These are phyloP conservation scores for Natator depressus DNA, from an alignment of 2,113 vertebrate species.

Conservation along the genomic window DNA sequence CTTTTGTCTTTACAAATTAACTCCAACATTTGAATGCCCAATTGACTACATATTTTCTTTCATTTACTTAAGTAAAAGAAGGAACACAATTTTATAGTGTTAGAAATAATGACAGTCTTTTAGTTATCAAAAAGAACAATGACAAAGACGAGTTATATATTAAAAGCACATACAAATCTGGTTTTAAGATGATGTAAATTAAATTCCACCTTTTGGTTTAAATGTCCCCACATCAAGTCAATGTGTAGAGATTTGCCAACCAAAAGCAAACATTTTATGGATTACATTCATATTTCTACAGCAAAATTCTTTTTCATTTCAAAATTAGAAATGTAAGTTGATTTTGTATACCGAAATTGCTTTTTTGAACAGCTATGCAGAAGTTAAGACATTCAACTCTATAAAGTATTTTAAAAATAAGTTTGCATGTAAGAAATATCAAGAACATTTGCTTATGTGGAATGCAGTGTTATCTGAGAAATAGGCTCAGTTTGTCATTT, in stretches of 20 bases:
- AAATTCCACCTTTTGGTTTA: not conserved
- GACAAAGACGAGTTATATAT: not conserved
- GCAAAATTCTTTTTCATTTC: not conserved
- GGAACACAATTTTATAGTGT: not conserved
- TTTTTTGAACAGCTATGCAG: not conserved
- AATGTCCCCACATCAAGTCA: not conserved
- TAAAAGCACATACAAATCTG: not conserved
- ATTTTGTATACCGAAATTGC: not conserved
- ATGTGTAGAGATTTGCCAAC: not conserved
- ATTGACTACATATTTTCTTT: not conserved
- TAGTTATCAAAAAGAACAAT: not conserved
- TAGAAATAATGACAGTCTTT: not conserved
- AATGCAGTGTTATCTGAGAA: not conserved
- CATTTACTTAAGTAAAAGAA: not conserved
- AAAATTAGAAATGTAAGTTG: fast-evolving
- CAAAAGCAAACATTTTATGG: not conserved
- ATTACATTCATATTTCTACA: not conserved
- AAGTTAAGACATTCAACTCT: not conserved
- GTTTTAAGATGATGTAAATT: not conserved
- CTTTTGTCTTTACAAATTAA: not conserved
- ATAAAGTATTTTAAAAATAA: not conserved
- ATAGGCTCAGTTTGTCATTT: not conserved
- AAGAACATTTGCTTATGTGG: not conserved
- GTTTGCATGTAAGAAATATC: not conserved
- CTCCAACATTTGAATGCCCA: not conserved